These are phyloP conservation scores for Chloroceryle inda DNA, from an alignment of 2,797 vertebrate genomes.

Conservation along the genomic window DNA sequence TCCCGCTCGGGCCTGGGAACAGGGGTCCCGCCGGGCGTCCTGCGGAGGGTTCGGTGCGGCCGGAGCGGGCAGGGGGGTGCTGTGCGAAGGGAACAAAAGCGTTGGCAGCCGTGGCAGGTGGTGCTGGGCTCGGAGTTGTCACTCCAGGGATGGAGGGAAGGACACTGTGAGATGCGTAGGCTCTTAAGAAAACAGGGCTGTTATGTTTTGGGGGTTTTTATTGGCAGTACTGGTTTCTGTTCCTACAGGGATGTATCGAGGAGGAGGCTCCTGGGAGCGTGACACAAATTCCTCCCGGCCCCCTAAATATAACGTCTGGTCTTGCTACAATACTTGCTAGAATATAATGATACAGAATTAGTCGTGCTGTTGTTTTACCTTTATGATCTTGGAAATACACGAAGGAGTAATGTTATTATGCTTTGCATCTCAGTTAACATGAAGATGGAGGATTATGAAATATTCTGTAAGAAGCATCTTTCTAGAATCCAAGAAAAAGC, in stretches of 20 bases:
- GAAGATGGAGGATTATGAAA: conserved; percentile 93
- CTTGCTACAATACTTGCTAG: neutral
- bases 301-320: neutral
- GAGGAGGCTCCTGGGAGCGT: neutral
- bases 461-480: conserved; percentile 87
- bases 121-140: neutral
- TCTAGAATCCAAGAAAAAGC: conserved; percentile 81
- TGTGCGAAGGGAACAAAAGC: neutral
- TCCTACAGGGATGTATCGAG: fast-evolving
- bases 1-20: neutral
- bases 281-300: neutral
- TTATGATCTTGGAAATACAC: neutral
- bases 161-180: neutral
- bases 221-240: neutral
- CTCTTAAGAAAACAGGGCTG: neutral
- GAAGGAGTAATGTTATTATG: neutral
- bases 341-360: neutral
- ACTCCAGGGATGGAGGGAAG: no score
- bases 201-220: fast-evolving
- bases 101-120: neutral
- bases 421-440: conserved; percentile 67
- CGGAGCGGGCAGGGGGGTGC: neutral
- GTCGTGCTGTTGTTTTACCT: neutral
- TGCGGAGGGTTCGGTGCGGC: neutral
- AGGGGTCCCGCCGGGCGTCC: neutral